Conservation (phyloP, 2,888 invertebrate species). For the Cosmopolites sordidus region DNA sequence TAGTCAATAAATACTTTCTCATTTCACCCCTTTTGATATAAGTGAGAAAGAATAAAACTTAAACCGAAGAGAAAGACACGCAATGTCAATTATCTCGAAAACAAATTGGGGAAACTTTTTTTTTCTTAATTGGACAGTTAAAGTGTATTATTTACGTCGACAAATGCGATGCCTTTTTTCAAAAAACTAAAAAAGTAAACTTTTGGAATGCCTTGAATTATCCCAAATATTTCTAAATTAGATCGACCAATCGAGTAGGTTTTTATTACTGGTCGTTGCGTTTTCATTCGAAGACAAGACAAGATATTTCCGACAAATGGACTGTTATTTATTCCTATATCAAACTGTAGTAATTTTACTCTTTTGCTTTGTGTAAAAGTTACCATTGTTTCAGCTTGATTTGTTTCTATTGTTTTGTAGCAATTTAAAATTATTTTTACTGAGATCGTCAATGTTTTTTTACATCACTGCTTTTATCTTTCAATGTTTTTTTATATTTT, state of each 20-base stretch:
- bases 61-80: neutral
- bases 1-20: no score
- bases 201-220: slow-evolving; percentile 34
- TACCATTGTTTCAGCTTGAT: neutral
- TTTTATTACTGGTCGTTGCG: slow-evolving; percentile 7
- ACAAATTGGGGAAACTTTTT: slow-evolving; percentile 5
- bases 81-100: neutral
- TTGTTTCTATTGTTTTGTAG: neutral
- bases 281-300: slow-evolving; percentile 2
- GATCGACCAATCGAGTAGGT: slow-evolving; percentile 32
- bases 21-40: no score
- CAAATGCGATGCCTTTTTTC: slow-evolving; percentile 25
- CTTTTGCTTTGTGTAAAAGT: neutral
- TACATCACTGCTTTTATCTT: no score
- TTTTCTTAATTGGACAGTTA: slow-evolving; percentile 34
- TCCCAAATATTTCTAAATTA: slow-evolving; percentile 40
- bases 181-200: slow-evolving; percentile 16
- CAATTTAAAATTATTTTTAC: no score
- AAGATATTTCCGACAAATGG: neutral
- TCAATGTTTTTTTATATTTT: no score
- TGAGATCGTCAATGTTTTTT: no score
- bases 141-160: slow-evolving; percentile 35
- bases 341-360: neutral
- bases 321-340: neutral
- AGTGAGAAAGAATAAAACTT: no score